Evolutionary conservation across 2,113 vertebrate species (phyloP).

Genomic region (Kryptolebias marmoratus): DNA sequence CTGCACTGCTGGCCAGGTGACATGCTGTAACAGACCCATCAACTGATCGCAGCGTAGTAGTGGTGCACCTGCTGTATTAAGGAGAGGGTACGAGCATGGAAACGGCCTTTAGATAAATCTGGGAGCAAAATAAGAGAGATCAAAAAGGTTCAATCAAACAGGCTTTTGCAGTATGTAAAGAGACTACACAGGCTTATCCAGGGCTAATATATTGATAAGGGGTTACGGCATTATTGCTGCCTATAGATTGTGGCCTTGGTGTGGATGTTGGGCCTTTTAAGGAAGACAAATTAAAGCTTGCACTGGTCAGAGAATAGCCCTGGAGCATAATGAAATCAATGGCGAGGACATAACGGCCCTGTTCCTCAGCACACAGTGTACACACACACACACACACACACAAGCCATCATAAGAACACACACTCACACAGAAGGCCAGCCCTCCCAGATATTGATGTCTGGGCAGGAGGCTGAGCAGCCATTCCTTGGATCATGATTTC

Average conservation of each 20-base stretch:
- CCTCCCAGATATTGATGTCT: conserved; percentile 67
- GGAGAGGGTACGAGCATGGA: not conserved
- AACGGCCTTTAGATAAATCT: not conserved
- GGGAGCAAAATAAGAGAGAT: not conserved
- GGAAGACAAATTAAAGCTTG: conserved; percentile 68
- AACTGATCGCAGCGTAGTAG: conserved; percentile 1
- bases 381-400: conserved; percentile 45
- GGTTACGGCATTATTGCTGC: conserved; percentile 51
- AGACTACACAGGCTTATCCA: conserved; percentile 15
- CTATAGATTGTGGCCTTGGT: conserved; percentile 62
- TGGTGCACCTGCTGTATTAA: not conserved
- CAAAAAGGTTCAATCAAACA: not conserved
- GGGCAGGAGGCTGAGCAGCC: conserved; percentile 52
- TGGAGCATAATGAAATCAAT: conserved; percentile 75
- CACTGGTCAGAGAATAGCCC: conserved; percentile 62
- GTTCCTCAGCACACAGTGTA: conserved; percentile 52
- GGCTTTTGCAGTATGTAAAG: conserved; percentile 34
- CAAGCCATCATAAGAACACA: conserved; percentile 30
- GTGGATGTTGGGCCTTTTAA: conserved; percentile 56
- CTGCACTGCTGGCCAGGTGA: conserved; percentile 9
- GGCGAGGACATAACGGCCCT: conserved; percentile 65
- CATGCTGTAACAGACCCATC: not conserved
- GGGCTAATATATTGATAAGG: conserved; percentile 58
- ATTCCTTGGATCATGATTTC: conserved; percentile 63
- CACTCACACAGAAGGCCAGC: conserved; percentile 31